Base-by-base conservation (phyloP, 2,797 vertebrate species). In the Onychomys arenicola region DNA sequence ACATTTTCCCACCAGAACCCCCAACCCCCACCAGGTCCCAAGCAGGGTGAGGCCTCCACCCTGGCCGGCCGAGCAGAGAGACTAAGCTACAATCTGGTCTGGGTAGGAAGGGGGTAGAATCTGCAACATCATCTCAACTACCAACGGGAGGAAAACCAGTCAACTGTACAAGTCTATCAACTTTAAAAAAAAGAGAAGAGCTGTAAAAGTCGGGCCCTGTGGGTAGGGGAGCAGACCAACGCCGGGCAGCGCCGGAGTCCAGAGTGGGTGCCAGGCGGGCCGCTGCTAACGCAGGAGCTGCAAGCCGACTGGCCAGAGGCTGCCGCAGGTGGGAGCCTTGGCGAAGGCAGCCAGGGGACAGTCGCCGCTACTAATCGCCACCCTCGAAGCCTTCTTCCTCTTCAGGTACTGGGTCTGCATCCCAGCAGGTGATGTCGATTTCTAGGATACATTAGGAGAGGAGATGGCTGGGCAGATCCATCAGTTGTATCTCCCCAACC, bases 371-470 rank as follows among this genome's bases (percentile, higher is more conserved):
- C 97, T 96, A 99, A 97, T 98, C 97, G 14, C 93, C 98, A 92
- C 98, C 98, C 96, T 98, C 98, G 13, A 99, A 98, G 97, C 96
- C 99, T 98, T 99, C 99, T 46, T 99, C 99, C 0, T 99, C 99
- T 78, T 99, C 99, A 0, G 99, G 99, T 97, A 99, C 99, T 3
- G 99, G 99, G 97, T 99, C 99, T 32, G 99, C 98, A 83, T 99
- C 99, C 99, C 99, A 99, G 99, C 99, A 99, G 2, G 99, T 99
- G 96, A 99, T 99, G 98, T 99, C 99, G 88, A 99, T 99, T 98
- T 99, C 99, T 99, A 98, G 2, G 86, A 90, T 69, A 90, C 65
- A 76, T 69, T 71, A 32, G 84, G 6, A 93, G 65, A 25, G 13
- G 27, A 76, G 65, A 85, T 13, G 9, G 67, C 78, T 29, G 40